Base-by-base conservation (phyloP, 1,140 invertebrate species). In the Ceratina australensis region DNA sequence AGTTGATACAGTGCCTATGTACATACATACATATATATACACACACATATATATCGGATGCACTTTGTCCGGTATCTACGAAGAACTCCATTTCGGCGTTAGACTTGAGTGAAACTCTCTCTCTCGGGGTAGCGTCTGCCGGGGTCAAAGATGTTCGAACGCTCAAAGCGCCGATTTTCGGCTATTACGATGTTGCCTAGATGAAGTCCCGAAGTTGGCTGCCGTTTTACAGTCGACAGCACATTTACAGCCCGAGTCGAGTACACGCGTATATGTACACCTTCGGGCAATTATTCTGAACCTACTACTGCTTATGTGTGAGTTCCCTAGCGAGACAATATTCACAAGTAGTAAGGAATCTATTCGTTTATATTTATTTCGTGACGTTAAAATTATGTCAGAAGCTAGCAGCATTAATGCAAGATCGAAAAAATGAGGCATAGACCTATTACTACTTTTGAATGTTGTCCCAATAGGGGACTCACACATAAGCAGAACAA, bases 31-130 rank as follows among this genome's bases (percentile, higher is more conserved):
- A 22, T 16, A 49, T 50, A 22, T 3, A 42, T 42, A 42, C 33
- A 42, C 10, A 42, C 8, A 42, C 10, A 42, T 42, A 42, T 10
- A 33, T 42, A 42, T 42, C n/a, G 26, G 22, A 22, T 60, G 22
- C 56, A 42, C 16, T 13, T 47, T 28, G 28, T 47, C 56, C 18
- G 57, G 22, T 12, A 52, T 22, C 71, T 15, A 61, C 47, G 71
- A 67, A 67, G 72, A 67, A 57, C 63, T 59, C 64, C 54, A 75
- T 67, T 75, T 59, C 64, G n/a, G 28, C 64, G 54, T 67, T 56
- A 28, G 68, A 75, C 64, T 68, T 68, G n/a, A 22, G 52, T 33
- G 33, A 59, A 75, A 75, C 52, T 66, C 64, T 42, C 64, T 42
- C 33, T 42, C 33, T 42, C 33, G 33, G 28, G 28, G 28, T 33